Percentiles rank a stretch among this genome's conserved stretches.
phyloP scores from a whole-genome alignment of 37 sponge, comb jelly and placozoan species.

The Eunapius fragilis region DNA sequence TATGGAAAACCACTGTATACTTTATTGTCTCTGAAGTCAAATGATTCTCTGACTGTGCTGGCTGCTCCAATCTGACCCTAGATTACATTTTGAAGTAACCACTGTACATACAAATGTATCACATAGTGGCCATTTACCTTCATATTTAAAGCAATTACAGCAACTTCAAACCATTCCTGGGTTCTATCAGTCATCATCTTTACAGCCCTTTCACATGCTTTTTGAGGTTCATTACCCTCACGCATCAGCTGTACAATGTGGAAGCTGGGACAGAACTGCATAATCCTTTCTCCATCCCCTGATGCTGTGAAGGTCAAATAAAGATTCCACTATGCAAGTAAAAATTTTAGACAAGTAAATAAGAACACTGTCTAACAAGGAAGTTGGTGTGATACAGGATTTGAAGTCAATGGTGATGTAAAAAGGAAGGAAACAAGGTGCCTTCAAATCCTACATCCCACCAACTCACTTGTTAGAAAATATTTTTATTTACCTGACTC shows the following conservation, averaged over 20 bases:
- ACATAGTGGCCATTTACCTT: too few species aligned
- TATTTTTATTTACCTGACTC: too few species aligned
- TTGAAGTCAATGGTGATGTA: too few species aligned
- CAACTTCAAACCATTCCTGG: conserved; percentile 49
- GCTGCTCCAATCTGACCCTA: conserved; percentile 73
- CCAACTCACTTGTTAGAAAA: too few species aligned
- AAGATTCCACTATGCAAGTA: neutral
- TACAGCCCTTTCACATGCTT: conserved; percentile 70
- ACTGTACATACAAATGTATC: too few species aligned
- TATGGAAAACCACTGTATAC: conserved; percentile 72
- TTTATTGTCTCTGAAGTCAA: conserved; percentile 38
- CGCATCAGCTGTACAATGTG: conserved; percentile 65
- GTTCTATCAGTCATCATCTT: conserved; percentile 33
- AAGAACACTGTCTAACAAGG: too few species aligned
- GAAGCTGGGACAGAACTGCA: conserved; percentile 84
- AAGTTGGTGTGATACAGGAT: too few species aligned
- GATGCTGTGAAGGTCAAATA: conserved; percentile 37
- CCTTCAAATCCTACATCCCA: too few species aligned
- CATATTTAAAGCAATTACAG: conserved; percentile 61
- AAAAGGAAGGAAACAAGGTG: too few species aligned
- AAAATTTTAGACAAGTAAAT: too few species aligned
- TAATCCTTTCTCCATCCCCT: conserved; percentile 80
- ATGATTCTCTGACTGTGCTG: conserved; percentile 56
- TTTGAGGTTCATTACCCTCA: conserved; percentile 37
- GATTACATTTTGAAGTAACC: neutral